Evolutionary conservation across 2,888 invertebrate species (phyloP).

Genomic region (Diadromus collaris): DNA sequence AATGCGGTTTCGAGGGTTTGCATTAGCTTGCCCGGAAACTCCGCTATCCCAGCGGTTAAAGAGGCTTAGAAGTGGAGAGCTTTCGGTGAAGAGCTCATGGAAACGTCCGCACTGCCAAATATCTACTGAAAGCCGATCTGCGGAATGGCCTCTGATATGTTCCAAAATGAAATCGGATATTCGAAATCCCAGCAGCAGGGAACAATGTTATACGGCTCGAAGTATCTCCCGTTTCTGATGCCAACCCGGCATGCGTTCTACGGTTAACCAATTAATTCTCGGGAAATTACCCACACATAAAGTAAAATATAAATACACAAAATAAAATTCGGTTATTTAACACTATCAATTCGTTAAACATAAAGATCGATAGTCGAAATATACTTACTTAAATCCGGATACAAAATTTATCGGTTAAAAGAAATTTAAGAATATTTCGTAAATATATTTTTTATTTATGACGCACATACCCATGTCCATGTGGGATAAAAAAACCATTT

Average conservation of each 20-base stretch:
- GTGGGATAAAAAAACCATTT: neutral
- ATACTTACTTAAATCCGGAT: too few species aligned
- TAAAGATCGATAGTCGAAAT: too few species aligned
- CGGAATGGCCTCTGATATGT: constrained; percentile 64
- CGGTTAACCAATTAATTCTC: constrained; percentile 25
- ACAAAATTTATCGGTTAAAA: too few species aligned
- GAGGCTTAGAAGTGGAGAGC: constrained; percentile 19
- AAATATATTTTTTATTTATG: too few species aligned
- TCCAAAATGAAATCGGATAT: constrained; percentile 67
- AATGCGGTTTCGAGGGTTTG: constrained; percentile 58
- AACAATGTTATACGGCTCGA: neutral
- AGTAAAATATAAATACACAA: neutral
- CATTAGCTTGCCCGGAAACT: constrained; percentile 65
- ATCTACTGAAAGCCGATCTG: constrained; percentile 62
- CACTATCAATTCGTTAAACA: too few species aligned
- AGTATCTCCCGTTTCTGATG: constrained; percentile 5
- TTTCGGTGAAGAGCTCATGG: constrained; percentile 3
- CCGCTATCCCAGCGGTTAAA: constrained; percentile 54
- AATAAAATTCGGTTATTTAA: neutral
- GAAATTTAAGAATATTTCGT: too few species aligned
- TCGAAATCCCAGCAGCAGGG: constrained; percentile 35
- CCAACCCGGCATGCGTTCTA: neutral
- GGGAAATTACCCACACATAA: neutral
- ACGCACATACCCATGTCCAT: neutral
- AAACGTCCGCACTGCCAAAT: constrained; percentile 32